Base-by-base conservation (phyloP, 2,797 vertebrate genomes). In the Chanos chanos region DNA sequence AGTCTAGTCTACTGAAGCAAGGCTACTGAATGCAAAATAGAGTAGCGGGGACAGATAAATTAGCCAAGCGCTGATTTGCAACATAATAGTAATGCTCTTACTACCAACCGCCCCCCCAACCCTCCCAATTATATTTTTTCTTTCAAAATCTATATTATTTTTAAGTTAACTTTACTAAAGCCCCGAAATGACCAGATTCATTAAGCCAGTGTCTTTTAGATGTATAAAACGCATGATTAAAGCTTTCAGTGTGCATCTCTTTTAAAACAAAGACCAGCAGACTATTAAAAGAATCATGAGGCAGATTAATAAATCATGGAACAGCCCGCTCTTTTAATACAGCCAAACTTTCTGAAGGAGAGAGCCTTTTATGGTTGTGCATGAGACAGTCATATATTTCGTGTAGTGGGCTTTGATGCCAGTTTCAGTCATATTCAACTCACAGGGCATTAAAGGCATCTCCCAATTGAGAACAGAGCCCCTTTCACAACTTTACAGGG, bases 221-320 rank as follows among this genome's bases (percentile, higher is more conserved):
- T 24, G 33, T 61, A 40, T 61, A 28, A 50, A 64, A 47, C 39
- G 5, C 15, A 45, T 67, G 47, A 48, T 68, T 65, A 65, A 65
- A 64, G 55, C 41, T 30, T 18, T 61, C 48, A 9, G 24, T 24
- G 25, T 28, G 25, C 44, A 21, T 54, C 13, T 49, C 24, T 53
- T 53, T 44, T 66, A 34, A 37, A 61, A 41, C 22, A 50, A 69
- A 66, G 44, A 58, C 47, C 61, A 18, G 10, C 22, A 66, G 25
- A 37, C 21, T 43, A 66, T 61, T 66, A 44, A 68, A 66, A 66
- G 44, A 68, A 64, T 63, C 47, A 64, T 68, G 58, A 68, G 61
- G 16, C 10, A 19, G 45, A 68, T 59, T 34, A 74, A 74, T 71
- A 73, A 69, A 52, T 54, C 36, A 74, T 61, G 48, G 53, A 55